Evolutionary conservation across 53 echinoderm and acorn worm species (phyloP).

Genomic region (Crossaster papposus): DNA sequence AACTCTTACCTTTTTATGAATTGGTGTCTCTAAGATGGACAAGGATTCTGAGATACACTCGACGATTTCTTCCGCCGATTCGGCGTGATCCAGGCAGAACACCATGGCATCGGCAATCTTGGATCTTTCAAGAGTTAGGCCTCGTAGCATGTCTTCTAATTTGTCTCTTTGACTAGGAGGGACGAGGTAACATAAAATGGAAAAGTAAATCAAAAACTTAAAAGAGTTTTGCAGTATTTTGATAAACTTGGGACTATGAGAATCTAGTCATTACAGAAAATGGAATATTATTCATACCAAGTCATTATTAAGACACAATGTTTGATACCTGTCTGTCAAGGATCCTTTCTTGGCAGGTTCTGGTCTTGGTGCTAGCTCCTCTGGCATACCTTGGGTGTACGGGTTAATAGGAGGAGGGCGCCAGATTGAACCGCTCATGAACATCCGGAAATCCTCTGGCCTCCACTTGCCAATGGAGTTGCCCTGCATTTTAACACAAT

Average conservation of each 20-base stretch:
- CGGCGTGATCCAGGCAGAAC: conserved; percentile 95
- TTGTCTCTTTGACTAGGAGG: conserved; percentile 84
- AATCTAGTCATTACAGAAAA: too few relatives aligned
- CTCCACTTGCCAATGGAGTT: conserved; percentile 88
- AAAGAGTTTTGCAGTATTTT: not conserved
- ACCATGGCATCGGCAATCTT: conserved; percentile 94
- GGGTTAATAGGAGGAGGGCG: conserved; percentile 95
- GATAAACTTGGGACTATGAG: not conserved
- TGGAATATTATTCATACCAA: too few relatives aligned
- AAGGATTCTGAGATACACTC: conserved; percentile 94
- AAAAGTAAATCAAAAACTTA: not conserved
- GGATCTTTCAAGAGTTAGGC: conserved; percentile 68
- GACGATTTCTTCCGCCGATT: conserved; percentile 94
- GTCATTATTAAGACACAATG: too few relatives aligned
- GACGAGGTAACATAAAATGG: not conserved
- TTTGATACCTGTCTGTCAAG: conserved; percentile 74
- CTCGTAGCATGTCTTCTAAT: conserved; percentile 89
- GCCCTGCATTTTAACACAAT: conserved; percentile 63
- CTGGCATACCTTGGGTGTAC: conserved; percentile 96
- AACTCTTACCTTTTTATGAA: conserved; percentile 87
- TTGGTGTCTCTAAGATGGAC: conserved; percentile 88
- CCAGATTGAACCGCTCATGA: conserved; percentile 88
- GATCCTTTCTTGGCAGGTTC: conserved; percentile 71
- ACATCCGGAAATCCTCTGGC: conserved; percentile 92
- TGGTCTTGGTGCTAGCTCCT: conserved; percentile 74